phyloP scores from a whole-genome alignment of 2,113 vertebrate genomes.

The Candoia aspera region DNA sequence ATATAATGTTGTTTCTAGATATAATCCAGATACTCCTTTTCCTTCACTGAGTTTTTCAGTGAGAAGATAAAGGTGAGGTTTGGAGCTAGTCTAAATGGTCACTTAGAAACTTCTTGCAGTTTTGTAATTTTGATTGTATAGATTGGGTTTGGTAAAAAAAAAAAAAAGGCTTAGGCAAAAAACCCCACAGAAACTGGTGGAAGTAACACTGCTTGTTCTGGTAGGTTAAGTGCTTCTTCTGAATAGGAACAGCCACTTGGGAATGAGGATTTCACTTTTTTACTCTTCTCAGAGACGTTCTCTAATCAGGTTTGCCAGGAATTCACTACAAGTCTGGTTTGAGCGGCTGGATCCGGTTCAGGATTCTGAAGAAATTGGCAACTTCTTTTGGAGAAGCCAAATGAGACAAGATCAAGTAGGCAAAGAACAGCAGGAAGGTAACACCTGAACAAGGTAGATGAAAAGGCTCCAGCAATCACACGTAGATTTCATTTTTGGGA shows the following conservation, averaged over 20 bases:
- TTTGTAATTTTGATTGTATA: not conserved
- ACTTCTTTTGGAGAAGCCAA: too few relatives aligned
- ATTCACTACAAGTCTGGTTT: not conserved
- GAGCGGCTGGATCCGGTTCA: too few relatives aligned
- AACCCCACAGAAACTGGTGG: not conserved
- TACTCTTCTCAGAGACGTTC: not conserved
- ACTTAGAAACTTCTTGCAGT: not conserved
- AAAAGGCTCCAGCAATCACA: too few relatives aligned
- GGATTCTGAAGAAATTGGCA: too few relatives aligned
- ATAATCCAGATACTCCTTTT: not conserved
- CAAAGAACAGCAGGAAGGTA: too few relatives aligned
- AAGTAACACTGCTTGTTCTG: not conserved
- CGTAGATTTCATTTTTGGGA: too few relatives aligned
- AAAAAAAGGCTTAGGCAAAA: not conserved
- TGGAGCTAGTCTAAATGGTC: not conserved
- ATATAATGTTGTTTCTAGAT: not conserved
- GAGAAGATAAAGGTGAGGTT: not conserved
- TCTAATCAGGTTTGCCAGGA: not conserved
- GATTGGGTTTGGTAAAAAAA: not conserved
- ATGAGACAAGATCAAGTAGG: too few relatives aligned
- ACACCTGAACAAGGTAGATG: too few relatives aligned
- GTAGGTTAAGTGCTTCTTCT: not conserved
- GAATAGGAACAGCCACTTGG: not conserved
- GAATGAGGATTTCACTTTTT: not conserved
- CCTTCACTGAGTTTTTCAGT: not conserved